A percentile compares a stretch with the other conserved stretches of the same genome.
Evolutionary conservation across 2,113 vertebrate species (phyloP).

Genomic region (Leptodactylus fuscus): DNA sequence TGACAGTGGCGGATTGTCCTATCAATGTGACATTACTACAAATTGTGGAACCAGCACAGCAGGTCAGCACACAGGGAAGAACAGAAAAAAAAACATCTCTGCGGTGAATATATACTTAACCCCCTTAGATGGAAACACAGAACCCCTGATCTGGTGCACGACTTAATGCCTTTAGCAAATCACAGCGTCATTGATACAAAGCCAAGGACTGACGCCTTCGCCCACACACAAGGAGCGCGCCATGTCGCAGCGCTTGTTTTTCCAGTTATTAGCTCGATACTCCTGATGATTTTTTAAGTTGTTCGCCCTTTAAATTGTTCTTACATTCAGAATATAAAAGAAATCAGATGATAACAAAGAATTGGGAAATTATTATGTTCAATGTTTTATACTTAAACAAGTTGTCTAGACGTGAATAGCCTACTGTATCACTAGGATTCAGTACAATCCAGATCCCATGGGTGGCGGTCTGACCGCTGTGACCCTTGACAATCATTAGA

Average conservation of each 20-base stretch:
- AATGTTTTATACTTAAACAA: no score
- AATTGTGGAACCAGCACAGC: background rate
- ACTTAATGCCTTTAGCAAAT: background rate
- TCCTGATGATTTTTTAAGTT: background rate
- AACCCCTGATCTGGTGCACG: no score
- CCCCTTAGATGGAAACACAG: background rate
- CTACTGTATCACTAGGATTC: no score
- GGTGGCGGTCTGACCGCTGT: no score
- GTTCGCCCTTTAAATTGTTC: background rate
- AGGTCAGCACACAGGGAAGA: background rate
- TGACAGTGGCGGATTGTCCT: background rate
- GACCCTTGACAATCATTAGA: no score
- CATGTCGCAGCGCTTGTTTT: background rate
- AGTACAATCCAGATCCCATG: no score
- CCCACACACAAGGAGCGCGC: background rate
- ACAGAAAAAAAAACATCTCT: no score
- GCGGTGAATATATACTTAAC: background rate
- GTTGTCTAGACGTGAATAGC: no score
- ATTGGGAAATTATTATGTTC: background rate
- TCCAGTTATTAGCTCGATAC: background rate
- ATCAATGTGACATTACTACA: background rate
- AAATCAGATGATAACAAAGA: background rate
- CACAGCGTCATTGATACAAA: background rate
- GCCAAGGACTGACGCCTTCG: background rate
- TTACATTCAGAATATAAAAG: background rate